A percentile compares a stretch with the other conserved stretches of the same genome.
Conservation (phyloP, 2,888 invertebrate genomes). For the Aspidiotus destructor region DNA sequence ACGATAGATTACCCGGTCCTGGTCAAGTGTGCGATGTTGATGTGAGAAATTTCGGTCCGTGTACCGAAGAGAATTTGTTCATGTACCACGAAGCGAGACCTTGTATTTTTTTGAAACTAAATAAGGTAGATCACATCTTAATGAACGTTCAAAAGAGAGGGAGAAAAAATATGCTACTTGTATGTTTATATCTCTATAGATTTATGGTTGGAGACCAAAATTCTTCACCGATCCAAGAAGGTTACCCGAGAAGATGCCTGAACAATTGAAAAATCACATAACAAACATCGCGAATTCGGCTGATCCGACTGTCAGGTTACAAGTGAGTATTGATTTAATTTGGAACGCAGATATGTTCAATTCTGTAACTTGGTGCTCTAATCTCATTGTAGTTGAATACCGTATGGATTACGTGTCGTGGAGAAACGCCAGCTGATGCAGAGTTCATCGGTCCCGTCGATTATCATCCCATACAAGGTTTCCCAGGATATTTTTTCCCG, state of each 20-base stretch:
- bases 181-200: neutral
- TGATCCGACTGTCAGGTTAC: neutral
- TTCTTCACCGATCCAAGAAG: neutral
- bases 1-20: conserved; percentile 56
- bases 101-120: conserved; percentile 89
- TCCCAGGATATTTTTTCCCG: conserved; percentile 83
- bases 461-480: conserved; percentile 71
- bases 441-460: conserved; percentile 80
- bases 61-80: conserved; percentile 73
- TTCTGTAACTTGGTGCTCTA: neutral
- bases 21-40: conserved; percentile 82
- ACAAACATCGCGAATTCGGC: neutral
- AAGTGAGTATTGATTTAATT: neutral
- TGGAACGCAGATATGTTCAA: neutral
- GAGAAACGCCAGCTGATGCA: conserved; percentile 82
- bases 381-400: conserved; percentile 47
- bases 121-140: conserved; percentile 52
- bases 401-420: conserved; percentile 86
- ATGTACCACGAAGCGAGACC: conserved; percentile 87
- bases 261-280: neutral
- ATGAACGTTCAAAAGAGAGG: neutral
- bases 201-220: conserved; percentile 8
- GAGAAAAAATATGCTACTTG: neutral
- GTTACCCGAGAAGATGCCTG: neutral
- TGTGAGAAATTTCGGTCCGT: conserved; percentile 66